Conservation (phyloP, 2,888 invertebrate species). For the Dascillus cervinus region DNA sequence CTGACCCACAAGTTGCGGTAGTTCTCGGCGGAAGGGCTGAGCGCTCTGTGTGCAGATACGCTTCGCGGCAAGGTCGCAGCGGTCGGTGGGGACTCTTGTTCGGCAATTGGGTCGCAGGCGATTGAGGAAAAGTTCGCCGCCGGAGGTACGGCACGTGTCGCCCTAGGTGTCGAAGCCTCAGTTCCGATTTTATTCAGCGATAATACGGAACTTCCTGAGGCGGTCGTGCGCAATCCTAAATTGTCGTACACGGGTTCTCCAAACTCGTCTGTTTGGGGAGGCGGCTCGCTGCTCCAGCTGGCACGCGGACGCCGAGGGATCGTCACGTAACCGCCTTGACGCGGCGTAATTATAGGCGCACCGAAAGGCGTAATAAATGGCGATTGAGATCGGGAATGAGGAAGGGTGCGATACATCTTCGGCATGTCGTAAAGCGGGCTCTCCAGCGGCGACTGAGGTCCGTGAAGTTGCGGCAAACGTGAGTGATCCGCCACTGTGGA, state of each 20-base stretch:
- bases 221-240: conserved; percentile 74
- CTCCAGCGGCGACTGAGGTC: conserved; percentile 47
- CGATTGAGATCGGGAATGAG: conserved; percentile 71
- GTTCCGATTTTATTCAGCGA: conserved; percentile 67
- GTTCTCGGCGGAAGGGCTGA: conserved; percentile 46
- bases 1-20: conserved; percentile 37
- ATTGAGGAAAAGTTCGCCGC: conserved; percentile 36
- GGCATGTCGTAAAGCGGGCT: conserved; percentile 61
- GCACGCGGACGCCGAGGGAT: conserved; percentile 78
- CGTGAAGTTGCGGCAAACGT: conserved; percentile 46
- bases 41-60: conserved; percentile 30
- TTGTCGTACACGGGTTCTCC: conserved; percentile 82
- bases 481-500: conserved; percentile 72
- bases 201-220: conserved; percentile 74
- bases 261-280: conserved; percentile 46
- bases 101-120: conserved; percentile 47
- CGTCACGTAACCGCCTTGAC: conserved; percentile 73
- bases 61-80: conserved; percentile 40
- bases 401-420: conserved; percentile 68
- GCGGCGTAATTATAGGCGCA: conserved; percentile 44
- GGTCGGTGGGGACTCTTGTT: conserved; percentile 46
- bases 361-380: conserved; percentile 64
- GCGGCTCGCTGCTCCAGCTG: conserved; percentile 70
- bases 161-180: conserved; percentile 37
- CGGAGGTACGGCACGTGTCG: conserved; percentile 50